Base-by-base conservation (phyloP, 2,113 vertebrate genomes). In the Lophura nycthemera region DNA sequence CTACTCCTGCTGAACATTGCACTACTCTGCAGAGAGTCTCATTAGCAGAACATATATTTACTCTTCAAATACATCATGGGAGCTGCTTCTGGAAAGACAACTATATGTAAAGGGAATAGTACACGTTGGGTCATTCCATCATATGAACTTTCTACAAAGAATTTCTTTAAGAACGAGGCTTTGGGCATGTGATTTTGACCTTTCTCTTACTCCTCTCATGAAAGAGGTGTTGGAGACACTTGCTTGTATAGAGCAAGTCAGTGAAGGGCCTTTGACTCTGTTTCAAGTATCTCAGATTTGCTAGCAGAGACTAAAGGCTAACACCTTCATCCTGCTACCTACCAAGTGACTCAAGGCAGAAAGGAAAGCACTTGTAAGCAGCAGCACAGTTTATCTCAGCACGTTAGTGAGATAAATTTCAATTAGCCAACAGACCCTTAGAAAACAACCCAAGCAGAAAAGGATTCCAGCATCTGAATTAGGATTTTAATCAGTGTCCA, bases 371-470 rank as follows among this genome's bases (percentile, higher is more conserved):
- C 88, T 88, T 24, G 10, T 19, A 78, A 91, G 70, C 64, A 92
- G 40, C 34, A 43, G n/a, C 74, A 69, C 36, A n/a, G 42, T 15
- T 43, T 7, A 43, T 43, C 42, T 43, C 42, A 43, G 42, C 42
- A 43, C 61, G 69, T 50, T 87, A 43, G 75, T 72, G 32, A 73
- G 69, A 86, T 67, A 56, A 93, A 96, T 92, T 90, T 94, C 56
- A 86, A 86, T 91, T 89, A 63, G 34, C 92, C 88, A 72, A 73
- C 83, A 27, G 25, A 90, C 43, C 81, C 76, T 93, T 56, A n/a
- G 10, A n/a, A 95, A 74, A 81, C 96, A 91, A 94, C 90, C 88
- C 88, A 84, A 34, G 79, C 78, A 96, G 93, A 90, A 96, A 89
- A 96, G 75, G 91, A 89, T 91, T 72, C 56, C 83, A 73, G 56